Conservation (phyloP, 2,888 invertebrate species). For the Gisinianus flammeolus region DNA sequence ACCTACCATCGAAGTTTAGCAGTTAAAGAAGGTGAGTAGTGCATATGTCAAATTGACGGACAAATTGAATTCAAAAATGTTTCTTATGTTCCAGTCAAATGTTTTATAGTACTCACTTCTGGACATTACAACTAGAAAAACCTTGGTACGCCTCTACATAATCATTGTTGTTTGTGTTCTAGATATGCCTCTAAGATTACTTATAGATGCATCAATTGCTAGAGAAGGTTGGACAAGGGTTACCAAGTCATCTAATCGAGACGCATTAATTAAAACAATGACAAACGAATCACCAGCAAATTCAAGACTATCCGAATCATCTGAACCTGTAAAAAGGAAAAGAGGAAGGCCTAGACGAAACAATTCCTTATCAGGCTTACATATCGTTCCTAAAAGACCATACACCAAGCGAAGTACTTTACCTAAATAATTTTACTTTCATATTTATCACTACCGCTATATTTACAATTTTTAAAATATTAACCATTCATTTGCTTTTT, state of each 20-base stretch:
- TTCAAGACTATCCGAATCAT: slow-evolving; percentile 1
- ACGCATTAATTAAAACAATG: slow-evolving; percentile 3
- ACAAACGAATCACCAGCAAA: neutral
- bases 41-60: neutral
- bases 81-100: too few species aligned
- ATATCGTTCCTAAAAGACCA: neutral
- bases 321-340: slow-evolving; percentile 31
- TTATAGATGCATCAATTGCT: slow-evolving; percentile 29
- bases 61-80: neutral
- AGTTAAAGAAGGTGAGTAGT: slow-evolving; percentile 43
- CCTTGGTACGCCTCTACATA: too few species aligned
- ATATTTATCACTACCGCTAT: neutral
- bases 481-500: neutral
- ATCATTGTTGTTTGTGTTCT: too few species aligned
- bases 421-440: neutral
- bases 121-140: too few species aligned
- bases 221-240: slow-evolving; percentile 33
- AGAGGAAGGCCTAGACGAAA: slow-evolving; percentile 35
- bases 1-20: slow-evolving; percentile 49
- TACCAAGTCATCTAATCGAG: slow-evolving; percentile 3
- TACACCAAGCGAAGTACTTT: neutral
- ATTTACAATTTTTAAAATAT: neutral
- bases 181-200: slow-evolving; percentile 36
- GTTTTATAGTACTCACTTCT: too few species aligned
- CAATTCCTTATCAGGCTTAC: slow-evolving; percentile 11